Base-by-base conservation (phyloP, 2,113 vertebrate genomes). In the Cyanocitta stelleri region DNA sequence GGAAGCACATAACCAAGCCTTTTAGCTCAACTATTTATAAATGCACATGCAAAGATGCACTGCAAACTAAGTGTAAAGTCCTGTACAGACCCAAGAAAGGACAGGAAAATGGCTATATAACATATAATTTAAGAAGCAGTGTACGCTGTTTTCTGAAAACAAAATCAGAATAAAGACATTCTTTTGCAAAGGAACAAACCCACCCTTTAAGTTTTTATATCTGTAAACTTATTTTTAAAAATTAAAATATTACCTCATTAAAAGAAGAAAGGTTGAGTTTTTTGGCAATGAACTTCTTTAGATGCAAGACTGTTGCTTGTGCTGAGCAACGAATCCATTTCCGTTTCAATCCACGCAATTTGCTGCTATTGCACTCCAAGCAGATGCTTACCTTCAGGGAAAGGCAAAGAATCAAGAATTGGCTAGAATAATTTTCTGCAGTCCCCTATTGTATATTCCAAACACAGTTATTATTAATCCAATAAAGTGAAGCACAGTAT, bases 241-340 rank as follows among this genome's bases (percentile, higher is more conserved):
- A 41, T 15, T 8, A 43, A 55, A 73, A n/a, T 33, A 54, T 96
- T 98, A 99, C 99, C 99, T 99, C 99, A 48, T 99, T 99, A 97
- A 99, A 99, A 54, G 99, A 99, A 87, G 99, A 99, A 88, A 99
- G 98, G 97, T 99, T 99, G 63, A 99, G 99, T 97, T 99, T 99
- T 98, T 99, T 99, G 98, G 99, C 99, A 97, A 99, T 99, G 98
- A 99, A 99, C 97, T 99, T 99, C 98, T 99, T 99, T 83, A 99
- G 98, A 97, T 99, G 99, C 74, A 99, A 98, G 91, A 99, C 99
- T 0, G 99, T 99, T 67, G 99, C 99, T 95, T 99, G 99, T 83
- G 99, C 99, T 17, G 99, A 99, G 92, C 99, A 99, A 96, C 99
- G 99, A 96, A 99, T 99, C 99, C 99, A 99, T 94, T 99, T 99